Conservation (phyloP, 2,113 vertebrate species). For the Megatriorchis doriae region DNA sequence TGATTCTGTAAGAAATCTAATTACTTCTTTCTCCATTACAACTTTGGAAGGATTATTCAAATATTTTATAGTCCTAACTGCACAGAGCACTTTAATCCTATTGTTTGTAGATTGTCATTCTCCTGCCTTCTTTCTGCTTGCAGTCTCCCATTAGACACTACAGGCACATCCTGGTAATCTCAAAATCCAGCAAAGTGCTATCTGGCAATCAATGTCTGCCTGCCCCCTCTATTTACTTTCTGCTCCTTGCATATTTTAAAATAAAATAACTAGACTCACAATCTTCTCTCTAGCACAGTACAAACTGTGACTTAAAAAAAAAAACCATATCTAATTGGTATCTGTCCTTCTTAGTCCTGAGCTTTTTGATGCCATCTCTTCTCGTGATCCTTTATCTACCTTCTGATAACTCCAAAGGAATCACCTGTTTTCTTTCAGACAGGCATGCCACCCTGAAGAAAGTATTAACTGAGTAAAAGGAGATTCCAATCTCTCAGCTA, state of each 20-base stretch:
- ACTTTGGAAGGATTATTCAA: conserved; percentile 41
- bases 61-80: conserved; percentile 23
- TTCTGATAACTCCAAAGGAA: background rate
- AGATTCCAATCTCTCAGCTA: background rate
- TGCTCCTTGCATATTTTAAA: conserved; percentile 64
- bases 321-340: background rate
- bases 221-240: conserved; percentile 55
- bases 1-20: conserved; percentile 14
- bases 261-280: background rate
- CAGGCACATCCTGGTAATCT: conserved; percentile 49
- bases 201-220: conserved; percentile 55
- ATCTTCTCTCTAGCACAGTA: background rate
- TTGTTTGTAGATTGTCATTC: conserved; percentile 62
- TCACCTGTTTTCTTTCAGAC: background rate
- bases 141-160: conserved; percentile 6
- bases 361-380: background rate
- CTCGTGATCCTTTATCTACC: background rate
- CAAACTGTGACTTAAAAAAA: background rate
- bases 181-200: conserved; percentile 51
- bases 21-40: conserved; percentile 26
- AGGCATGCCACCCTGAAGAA: background rate
- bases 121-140: conserved; percentile 17
- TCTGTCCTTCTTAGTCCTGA: background rate
- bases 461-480: background rate
- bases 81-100: conserved; percentile 30